Conservation (phyloP, 2,888 invertebrate species). For the Apotomis turbidana region DNA sequence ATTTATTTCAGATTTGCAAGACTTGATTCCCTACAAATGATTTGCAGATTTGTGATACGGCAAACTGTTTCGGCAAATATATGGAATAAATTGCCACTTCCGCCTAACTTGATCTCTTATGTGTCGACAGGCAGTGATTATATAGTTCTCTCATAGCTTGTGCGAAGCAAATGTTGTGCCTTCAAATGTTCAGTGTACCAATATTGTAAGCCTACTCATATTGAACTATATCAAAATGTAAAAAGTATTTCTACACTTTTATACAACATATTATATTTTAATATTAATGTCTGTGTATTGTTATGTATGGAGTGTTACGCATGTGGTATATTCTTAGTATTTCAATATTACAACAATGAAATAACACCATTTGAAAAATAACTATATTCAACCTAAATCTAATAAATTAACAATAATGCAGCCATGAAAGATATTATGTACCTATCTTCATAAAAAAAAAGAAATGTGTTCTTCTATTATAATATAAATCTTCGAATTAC, state of each 20-base stretch:
- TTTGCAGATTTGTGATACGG: constrained; percentile 89
- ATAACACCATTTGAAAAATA: constrained; percentile 12
- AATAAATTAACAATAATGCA: constrained; percentile 44
- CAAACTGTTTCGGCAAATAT: constrained; percentile 87
- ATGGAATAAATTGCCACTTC: constrained; percentile 87
- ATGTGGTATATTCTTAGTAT: constrained; percentile 37
- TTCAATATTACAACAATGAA: constrained; percentile 4
- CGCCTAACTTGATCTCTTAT: constrained; percentile 77
- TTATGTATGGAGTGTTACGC: constrained; percentile 54
- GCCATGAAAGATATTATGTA: constrained; percentile 28
- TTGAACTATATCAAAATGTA: constrained; percentile 43
- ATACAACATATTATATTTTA: constrained; percentile 65
- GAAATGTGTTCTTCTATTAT: constrained; percentile 43
- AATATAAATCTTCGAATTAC: constrained; percentile 53
- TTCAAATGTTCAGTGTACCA: constrained; percentile 53
- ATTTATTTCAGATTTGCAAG: constrained; percentile 85
- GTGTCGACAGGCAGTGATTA: constrained; percentile 79
- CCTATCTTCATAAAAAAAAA: constrained; percentile 21
- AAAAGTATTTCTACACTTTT: constrained; percentile 65
- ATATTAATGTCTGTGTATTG: constrained; percentile 52
- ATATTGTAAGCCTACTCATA: constrained; percentile 51
- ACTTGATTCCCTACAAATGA: constrained; percentile 87
- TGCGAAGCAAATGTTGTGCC: constrained; percentile 57
- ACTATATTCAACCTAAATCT: constrained; percentile 29
- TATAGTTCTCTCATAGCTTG: constrained; percentile 69